Percentiles rank a stretch among this genome's conserved stretches.
These are phyloP conservation scores for Acleris laterana DNA, from an alignment of 2,888 invertebrate genomes.

Conservation along the genomic window DNA sequence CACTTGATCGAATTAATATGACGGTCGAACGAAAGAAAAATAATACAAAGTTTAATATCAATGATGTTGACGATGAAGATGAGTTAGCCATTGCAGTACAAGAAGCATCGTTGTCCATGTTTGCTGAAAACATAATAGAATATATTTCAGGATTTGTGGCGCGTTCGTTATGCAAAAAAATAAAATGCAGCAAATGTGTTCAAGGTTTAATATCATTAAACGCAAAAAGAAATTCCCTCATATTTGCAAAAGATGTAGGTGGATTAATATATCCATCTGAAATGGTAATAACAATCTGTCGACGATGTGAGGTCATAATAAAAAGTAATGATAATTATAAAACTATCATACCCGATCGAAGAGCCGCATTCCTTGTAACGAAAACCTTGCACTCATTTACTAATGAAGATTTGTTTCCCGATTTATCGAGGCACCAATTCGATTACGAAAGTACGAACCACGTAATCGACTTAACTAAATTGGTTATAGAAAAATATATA, in stretches of 20 bases:
- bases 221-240: slow-evolving; percentile 6
- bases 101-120: slow-evolving; percentile 2
- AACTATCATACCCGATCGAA: background rate
- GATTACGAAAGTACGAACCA: too few species aligned
- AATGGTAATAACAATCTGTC: background rate
- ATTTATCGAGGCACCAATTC: too few species aligned
- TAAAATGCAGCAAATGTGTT: slow-evolving; percentile 17
- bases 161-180: background rate
- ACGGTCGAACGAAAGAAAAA: slow-evolving; percentile 5
- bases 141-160: slow-evolving; percentile 15
- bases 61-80: slow-evolving; percentile 1
- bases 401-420: too few species aligned
- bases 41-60: background rate
- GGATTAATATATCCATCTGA: slow-evolving; percentile 8
- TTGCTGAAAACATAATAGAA: slow-evolving; percentile 17
- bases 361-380: too few species aligned
- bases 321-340: slow-evolving; percentile 3
- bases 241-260: slow-evolving; percentile 5
- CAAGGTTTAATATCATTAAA: slow-evolving; percentile 3
- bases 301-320: slow-evolving; percentile 3
- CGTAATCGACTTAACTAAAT: too few species aligned
- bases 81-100: background rate
- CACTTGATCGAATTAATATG: slow-evolving; percentile 6
- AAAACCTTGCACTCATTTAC: too few species aligned
- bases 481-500: too few species aligned